phyloP scores from a whole-genome alignment of 1,140 invertebrate species.

The Aphaenogaster rudis region DNA sequence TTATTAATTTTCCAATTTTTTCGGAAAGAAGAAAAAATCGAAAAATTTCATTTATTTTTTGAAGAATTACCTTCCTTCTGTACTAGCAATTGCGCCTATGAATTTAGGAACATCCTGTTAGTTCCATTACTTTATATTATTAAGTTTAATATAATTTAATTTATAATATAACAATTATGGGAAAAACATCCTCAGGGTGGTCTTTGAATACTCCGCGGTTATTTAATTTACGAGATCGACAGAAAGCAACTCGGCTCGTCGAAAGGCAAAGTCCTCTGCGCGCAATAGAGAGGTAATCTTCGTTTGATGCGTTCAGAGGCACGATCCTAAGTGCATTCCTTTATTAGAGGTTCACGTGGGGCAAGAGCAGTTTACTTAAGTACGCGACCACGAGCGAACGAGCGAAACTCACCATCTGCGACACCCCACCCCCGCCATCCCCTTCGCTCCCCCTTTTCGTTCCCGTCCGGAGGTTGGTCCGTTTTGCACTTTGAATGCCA shows the following conservation, averaged over 20 bases:
- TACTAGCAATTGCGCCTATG: background rate
- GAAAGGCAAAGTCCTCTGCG: slow-evolving; percentile 25
- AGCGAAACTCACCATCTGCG: slow-evolving; percentile 42
- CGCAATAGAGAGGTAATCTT: slow-evolving; percentile 50
- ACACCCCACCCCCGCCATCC: background rate
- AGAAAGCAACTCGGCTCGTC: background rate
- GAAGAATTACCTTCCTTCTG: background rate
- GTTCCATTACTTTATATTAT: background rate
- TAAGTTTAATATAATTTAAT: slow-evolving; percentile 13
- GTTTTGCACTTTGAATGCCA: slow-evolving; percentile 75
- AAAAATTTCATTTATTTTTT: background rate
- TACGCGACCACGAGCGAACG: slow-evolving; percentile 57
- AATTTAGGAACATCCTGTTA: background rate
- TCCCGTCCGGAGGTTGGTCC: slow-evolving; percentile 17
- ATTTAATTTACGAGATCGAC: slow-evolving; percentile 36
- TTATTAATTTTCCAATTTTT: background rate
- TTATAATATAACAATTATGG: slow-evolving; percentile 5
- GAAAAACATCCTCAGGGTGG: background rate
- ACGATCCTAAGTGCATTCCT: slow-evolving; percentile 75
- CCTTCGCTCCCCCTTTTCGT: slow-evolving; percentile 40
- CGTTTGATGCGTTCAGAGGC: slow-evolving; percentile 55
- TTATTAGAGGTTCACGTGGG: slow-evolving; percentile 69
- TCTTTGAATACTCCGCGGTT: slow-evolving; percentile 13
- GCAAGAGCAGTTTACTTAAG: slow-evolving; percentile 75
- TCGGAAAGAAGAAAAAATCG: background rate